A percentile compares a stretch with the other conserved stretches of the same genome.
phyloP scores from a whole-genome alignment of 2,888 invertebrate species.

The Luperina nickerlii region DNA sequence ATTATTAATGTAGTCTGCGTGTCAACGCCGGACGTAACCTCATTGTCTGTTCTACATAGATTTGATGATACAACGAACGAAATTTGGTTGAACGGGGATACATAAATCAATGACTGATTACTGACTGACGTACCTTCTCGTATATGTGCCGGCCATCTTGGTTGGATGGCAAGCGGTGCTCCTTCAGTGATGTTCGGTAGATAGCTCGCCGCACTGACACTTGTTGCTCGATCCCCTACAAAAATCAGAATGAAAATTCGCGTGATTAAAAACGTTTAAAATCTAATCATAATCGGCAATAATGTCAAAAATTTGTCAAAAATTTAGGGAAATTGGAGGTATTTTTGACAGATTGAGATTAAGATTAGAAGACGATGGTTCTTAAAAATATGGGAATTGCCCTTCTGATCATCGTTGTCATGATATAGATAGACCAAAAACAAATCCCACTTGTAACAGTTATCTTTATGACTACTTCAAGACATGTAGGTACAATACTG shows the following conservation, averaged over 20 bases:
- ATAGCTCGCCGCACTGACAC: slow-evolving; percentile 79
- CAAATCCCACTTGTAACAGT: neutral
- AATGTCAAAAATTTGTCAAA: neutral
- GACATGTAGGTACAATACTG: neutral
- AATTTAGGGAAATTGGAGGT: neutral
- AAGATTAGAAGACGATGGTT: too few species aligned
- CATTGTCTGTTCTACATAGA: neutral
- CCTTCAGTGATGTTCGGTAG: slow-evolving; percentile 88
- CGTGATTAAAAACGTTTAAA: neutral
- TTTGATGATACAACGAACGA: neutral
- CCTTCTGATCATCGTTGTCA: neutral
- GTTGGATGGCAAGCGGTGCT: slow-evolving; percentile 82
- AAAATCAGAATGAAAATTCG: neutral
- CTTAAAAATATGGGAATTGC: too few species aligned
- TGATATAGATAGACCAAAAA: neutral
- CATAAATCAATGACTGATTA: neutral
- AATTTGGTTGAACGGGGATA: neutral
- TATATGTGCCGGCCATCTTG: slow-evolving; percentile 85
- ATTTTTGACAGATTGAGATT: too few species aligned
- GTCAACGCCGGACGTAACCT: neutral
- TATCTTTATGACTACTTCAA: neutral
- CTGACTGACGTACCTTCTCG: slow-evolving; percentile 85
- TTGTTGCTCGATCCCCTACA: slow-evolving; percentile 76
- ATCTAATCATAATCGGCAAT: neutral
- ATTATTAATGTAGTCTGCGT: neutral